Percentiles rank a stretch among this genome's conserved stretches.
Conservation (phyloP, 2,797 vertebrate genomes). For the Peromyscus eremicus region DNA sequence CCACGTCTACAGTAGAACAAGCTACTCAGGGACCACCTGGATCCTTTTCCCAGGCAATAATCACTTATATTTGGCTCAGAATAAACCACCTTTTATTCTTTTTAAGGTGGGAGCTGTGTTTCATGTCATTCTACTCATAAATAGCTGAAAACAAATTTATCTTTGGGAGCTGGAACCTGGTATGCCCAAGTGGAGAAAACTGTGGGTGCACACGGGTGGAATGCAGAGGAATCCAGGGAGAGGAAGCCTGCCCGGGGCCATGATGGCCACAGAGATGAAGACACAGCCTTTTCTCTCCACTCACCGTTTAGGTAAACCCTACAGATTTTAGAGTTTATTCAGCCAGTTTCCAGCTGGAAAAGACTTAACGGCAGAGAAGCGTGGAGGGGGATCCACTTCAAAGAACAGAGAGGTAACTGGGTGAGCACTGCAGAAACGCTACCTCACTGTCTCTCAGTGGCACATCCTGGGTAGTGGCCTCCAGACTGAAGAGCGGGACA, state of each 20-base stretch:
- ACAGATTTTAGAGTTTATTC: neutral
- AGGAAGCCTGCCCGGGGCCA: neutral
- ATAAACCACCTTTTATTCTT: neutral
- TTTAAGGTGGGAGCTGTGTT: neutral
- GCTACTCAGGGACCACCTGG: neutral
- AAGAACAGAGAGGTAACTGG: neutral
- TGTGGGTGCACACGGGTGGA: neutral
- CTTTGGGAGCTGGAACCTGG: neutral
- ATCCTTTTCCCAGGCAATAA: neutral
- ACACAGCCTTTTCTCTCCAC: neutral
- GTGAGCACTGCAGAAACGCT: too few relatives aligned
- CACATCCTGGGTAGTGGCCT: fast-evolving
- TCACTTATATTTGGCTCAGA: neutral
- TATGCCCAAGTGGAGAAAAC: neutral
- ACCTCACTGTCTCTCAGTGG: neutral
- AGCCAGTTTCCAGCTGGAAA: neutral
- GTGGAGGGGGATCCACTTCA: neutral
- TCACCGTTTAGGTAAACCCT: neutral
- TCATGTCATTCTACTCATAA: neutral
- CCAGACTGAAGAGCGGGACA: neutral
- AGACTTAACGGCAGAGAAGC: too few relatives aligned
- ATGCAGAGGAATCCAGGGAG: neutral
- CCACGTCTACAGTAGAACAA: neutral
- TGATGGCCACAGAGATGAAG: neutral
- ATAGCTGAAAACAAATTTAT: neutral